phyloP scores from a whole-genome alignment of 2,113 vertebrate species.

The Chloebia gouldiae region DNA sequence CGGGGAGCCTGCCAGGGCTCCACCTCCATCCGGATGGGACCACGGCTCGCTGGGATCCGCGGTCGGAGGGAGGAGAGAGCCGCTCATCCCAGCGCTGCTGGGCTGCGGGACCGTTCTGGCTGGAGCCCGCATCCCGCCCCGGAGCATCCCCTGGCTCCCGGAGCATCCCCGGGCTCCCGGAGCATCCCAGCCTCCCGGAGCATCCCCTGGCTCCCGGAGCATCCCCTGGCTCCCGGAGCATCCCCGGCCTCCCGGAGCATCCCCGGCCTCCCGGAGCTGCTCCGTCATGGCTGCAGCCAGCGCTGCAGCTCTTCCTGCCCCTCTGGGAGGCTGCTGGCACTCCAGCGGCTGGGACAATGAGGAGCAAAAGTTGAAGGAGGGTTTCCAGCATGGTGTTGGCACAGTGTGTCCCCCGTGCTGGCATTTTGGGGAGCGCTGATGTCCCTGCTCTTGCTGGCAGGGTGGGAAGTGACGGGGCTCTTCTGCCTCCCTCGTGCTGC shows the following conservation, averaged over 20 bases:
- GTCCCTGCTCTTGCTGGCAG: accelerated
- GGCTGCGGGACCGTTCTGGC: neutral
- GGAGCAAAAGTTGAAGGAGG: neutral
- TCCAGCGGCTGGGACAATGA: accelerated
- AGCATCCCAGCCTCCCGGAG: too few relatives aligned
- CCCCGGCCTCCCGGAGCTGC: neutral
- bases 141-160: neutral
- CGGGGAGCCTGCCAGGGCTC: neutral
- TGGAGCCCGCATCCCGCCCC: neutral
- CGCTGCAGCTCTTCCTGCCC: accelerated
- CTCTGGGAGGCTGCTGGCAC: neutral
- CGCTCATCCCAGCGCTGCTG: accelerated
- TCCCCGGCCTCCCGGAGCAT: neutral
- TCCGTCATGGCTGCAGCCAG: neutral
- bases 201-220: too few relatives aligned
- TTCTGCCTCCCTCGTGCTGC: neutral
- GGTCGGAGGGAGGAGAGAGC: neutral
- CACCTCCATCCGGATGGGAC: accelerated
- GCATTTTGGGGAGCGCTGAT: neutral
- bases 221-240: too few relatives aligned
- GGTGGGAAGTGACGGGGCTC: neutral
- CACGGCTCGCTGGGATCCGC: accelerated
- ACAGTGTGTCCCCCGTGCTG: accelerated
- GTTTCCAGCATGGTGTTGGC: accelerated
- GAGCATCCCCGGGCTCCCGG: too few relatives aligned